A percentile compares a stretch with the other conserved stretches of the same genome.
Evolutionary conservation across 2,888 invertebrate species (phyloP).

Genomic region (Pandemis corylana): DNA sequence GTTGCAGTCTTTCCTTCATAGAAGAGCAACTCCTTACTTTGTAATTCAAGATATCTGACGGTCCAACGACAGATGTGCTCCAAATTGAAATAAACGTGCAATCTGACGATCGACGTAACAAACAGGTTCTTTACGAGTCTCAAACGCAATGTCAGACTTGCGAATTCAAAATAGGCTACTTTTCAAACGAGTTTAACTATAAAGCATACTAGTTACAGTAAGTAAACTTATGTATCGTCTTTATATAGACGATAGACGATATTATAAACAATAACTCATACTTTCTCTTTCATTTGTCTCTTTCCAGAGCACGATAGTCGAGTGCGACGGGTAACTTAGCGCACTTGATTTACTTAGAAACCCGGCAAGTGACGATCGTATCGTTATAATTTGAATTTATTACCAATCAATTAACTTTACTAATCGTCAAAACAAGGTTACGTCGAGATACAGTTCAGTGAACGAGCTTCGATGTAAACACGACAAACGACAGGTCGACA

Average conservation of each 20-base stretch:
- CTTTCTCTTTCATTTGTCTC: conserved; percentile 31
- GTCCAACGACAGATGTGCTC: conserved; percentile 30
- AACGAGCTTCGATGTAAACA: conserved; percentile 31
- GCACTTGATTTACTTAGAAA: conserved; percentile 33
- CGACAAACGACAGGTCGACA: conserved; percentile 31
- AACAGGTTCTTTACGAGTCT: conserved; percentile 32
- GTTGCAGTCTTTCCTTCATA: conserved; percentile 23
- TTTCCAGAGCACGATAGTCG: conserved; percentile 23
- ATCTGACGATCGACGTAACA: conserved; percentile 22
- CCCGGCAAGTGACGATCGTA: conserved; percentile 19
- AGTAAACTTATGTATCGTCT: background rate
- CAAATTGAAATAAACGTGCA: conserved; percentile 34
- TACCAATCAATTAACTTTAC: conserved; percentile 30
- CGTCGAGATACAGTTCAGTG: conserved; percentile 19
- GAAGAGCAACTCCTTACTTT: conserved; percentile 2
- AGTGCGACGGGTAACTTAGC: conserved; percentile 22
- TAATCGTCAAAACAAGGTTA: conserved; percentile 26
- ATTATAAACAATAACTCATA: conserved; percentile 35
- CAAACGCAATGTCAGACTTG: conserved; percentile 23
- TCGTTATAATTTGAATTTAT: conserved; percentile 27
- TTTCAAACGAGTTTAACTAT: conserved; percentile 22
- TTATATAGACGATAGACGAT: conserved; percentile 1
- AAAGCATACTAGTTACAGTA: conserved; percentile 8
- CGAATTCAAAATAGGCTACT: conserved; percentile 24
- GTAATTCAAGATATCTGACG: conserved; percentile 17